Evolutionary conservation across 2,113 vertebrate genomes (phyloP).

Genomic region (Condylura cristata): DNA sequence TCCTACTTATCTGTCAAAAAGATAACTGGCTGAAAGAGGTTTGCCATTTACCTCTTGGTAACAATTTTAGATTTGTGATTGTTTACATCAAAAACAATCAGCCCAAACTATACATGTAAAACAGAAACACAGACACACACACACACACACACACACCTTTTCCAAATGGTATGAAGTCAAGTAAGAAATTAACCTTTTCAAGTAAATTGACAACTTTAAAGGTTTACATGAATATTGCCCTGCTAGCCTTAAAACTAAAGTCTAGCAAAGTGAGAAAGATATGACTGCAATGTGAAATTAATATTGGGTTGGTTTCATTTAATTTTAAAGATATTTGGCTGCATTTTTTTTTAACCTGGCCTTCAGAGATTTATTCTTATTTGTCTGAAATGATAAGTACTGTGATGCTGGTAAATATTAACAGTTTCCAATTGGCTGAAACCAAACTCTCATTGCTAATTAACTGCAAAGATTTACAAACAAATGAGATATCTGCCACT

Average conservation of each 20-base stretch:
- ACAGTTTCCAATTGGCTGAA: slow-evolving; percentile 6
- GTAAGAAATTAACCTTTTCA: slow-evolving; percentile 29
- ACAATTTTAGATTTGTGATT: slow-evolving; percentile 18
- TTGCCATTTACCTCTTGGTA: slow-evolving; percentile 7
- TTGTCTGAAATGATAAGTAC: not conserved
- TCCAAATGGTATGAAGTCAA: slow-evolving; percentile 15
- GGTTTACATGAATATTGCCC: not conserved
- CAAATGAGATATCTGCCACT: not conserved
- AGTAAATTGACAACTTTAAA: not conserved
- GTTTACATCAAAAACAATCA: slow-evolving; percentile 50
- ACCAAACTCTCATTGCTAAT: not conserved
- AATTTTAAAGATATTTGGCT: slow-evolving; percentile 27
- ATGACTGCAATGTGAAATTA: slow-evolving; percentile 8
- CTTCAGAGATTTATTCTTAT: not conserved
- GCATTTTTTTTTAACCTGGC: not conserved
- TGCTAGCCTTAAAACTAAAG: not conserved
- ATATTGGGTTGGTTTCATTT: not conserved
- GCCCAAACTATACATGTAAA: not conserved
- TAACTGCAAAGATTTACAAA: slow-evolving; percentile 25
- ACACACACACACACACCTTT: not conserved
- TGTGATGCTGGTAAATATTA: not conserved
- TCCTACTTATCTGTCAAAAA: slow-evolving; percentile 52
- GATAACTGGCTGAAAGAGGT: not conserved
- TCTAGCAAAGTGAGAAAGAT: not conserved
- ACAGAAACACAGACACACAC: not conserved